Base-by-base conservation (phyloP, 2,888 invertebrate species). In the Scaptomyza reducta region DNA sequence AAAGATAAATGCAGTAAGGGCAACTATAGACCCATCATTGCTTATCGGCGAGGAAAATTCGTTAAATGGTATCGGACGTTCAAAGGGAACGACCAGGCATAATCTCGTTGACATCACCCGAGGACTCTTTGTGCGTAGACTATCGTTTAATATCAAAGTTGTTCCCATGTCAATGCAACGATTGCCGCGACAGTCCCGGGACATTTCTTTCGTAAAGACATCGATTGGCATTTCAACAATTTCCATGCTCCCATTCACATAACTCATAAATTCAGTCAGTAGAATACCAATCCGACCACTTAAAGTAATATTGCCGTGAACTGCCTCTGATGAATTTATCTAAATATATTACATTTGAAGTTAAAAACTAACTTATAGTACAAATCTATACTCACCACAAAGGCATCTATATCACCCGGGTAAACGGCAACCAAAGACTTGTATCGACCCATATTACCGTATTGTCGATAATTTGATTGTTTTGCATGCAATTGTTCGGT, bases 41-140 rank as follows among this genome's bases (percentile, higher is more conserved):
- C 11, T 9, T 10, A 31, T 1, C 9, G 31, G 2, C 6, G 6
- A n/a, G 35, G 7, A 6, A 16, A 29, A 49, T 14, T 60, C 31
- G 2, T 18, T 6, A 3, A 29, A 0, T 6, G 27, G 9, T 10
- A 29, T 0, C 7, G 0, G 11, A 16, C 31, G 29, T 18, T 46
- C 14, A 6, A 31, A 41, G 7, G 66, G 67, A 6, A 67, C 1
- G 13, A 57, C 11, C 2, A 67, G 35, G 9, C 66, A 67, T 1
- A 1, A 1, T 31, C 41, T 35, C 5, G 42, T 5, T 38, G 56
- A 13, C 2, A 27, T 9, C n/a, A 66, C 13, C 16, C 47, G 9
- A 0, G 63, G 63, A 14, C 60, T 33, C 13, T 13, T 11, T 33
- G 11, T 33, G 33, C 33, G 13, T 33, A 33, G 6, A 33, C 33